Evolutionary conservation across 2,888 invertebrate species (phyloP).

Genomic region (Zaprionus bogoriensis): DNA sequence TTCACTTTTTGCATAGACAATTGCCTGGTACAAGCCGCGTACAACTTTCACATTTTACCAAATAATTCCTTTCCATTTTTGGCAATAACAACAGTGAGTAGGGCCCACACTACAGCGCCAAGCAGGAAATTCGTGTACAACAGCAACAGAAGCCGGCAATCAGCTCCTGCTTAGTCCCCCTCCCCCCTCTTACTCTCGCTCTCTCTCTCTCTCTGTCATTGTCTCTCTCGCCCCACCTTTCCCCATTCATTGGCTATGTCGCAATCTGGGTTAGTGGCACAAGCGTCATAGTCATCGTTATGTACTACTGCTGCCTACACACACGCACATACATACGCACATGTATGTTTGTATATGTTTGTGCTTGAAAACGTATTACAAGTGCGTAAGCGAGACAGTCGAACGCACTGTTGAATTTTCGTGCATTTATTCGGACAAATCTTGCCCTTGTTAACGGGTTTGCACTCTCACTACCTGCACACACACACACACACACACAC

Average conservation of each 20-base stretch:
- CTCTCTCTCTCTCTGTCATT: neutral
- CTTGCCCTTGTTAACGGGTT: slow-evolving; percentile 25
- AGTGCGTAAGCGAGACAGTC: slow-evolving; percentile 16
- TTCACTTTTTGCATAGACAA: slow-evolving; percentile 48
- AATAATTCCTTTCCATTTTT: slow-evolving; percentile 59
- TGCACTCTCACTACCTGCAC: slow-evolving; percentile 28
- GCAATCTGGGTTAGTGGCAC: slow-evolving; percentile 48
- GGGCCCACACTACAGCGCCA: slow-evolving; percentile 17
- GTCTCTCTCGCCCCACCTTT: neutral
- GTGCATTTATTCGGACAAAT: slow-evolving; percentile 26
- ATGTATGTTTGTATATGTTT: neutral
- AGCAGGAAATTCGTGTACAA: slow-evolving; percentile 25
- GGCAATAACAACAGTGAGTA: slow-evolving; percentile 38
- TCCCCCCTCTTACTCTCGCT: neutral
- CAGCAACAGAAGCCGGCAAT: slow-evolving; percentile 33
- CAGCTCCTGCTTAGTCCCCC: neutral
- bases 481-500: neutral
- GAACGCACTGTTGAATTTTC: slow-evolving; percentile 21
- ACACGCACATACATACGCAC: neutral
- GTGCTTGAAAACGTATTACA: slow-evolving; percentile 6
- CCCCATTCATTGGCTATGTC: neutral
- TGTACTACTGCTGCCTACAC: no score
- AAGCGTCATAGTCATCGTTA: slow-evolving; percentile 37
- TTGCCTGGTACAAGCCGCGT: slow-evolving; percentile 27
- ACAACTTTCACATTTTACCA: slow-evolving; percentile 43